Evolutionary conservation across 2,113 vertebrate species (phyloP).

Genomic region (Athene noctua): DNA sequence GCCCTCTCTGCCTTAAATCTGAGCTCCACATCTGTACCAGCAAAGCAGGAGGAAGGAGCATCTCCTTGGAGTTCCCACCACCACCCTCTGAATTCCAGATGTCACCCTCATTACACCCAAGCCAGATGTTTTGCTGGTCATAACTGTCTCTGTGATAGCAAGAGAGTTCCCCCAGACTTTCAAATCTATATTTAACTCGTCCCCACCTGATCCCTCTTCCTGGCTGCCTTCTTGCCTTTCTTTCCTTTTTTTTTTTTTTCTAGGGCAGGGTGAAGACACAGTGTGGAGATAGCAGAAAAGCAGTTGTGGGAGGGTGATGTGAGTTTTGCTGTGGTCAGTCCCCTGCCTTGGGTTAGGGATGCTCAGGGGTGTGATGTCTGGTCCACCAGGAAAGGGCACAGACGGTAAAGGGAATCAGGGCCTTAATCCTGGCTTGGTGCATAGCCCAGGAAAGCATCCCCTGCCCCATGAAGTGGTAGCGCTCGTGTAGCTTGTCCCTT

Average conservation of each 20-base stretch:
- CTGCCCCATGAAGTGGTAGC: background rate
- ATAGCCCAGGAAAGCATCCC: background rate
- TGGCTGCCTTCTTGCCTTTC: background rate
- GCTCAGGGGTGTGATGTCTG: rapidly evolving
- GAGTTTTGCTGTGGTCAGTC: background rate
- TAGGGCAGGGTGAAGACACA: background rate
- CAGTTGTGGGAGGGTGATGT: background rate
- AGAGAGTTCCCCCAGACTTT: background rate
- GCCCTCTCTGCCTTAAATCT: background rate
- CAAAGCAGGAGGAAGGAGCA: background rate
- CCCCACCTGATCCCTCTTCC: background rate
- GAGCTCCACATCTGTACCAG: background rate
- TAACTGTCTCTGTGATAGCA: background rate
- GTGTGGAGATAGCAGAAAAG: background rate
- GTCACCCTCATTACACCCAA: background rate
- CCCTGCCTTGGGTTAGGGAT: background rate
- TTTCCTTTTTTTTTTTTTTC: background rate
- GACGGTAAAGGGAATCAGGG: background rate
- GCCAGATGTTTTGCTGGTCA: background rate
- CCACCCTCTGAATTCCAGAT: background rate
- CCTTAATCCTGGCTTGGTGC: background rate
- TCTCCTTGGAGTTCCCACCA: background rate
- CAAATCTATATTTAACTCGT: background rate
- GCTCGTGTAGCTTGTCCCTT: background rate
- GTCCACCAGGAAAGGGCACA: background rate